These are phyloP conservation scores for Drosophila sp. DNA, from an alignment of 1,140 invertebrate species.

Conservation along the genomic window DNA sequence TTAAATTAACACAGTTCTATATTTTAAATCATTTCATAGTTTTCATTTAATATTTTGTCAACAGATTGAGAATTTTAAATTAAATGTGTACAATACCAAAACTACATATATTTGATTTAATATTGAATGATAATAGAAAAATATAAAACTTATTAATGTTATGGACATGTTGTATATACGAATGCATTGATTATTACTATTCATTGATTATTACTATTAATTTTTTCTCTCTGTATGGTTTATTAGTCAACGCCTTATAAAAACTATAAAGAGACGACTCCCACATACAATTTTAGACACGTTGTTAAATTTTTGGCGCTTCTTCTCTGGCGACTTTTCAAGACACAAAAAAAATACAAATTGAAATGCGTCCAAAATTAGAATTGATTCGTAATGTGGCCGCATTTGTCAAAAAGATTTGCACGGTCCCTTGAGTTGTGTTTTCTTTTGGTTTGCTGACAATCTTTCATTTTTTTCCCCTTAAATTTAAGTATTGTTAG, in stretches of 20 bases:
- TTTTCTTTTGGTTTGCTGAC: slow-evolving; percentile 17
- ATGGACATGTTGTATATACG: too few relatives aligned
- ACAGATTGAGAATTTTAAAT: too few relatives aligned
- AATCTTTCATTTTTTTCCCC: slow-evolving; percentile 22
- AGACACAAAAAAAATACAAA: slow-evolving; percentile 19
- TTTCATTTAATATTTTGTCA: too few relatives aligned
- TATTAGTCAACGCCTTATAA: slow-evolving; percentile 37
- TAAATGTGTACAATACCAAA: too few relatives aligned
- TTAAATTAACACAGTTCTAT: too few relatives aligned
- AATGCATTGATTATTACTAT: too few relatives aligned
- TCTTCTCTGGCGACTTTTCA: slow-evolving; percentile 25
- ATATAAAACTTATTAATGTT: too few relatives aligned
- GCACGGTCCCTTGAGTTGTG: slow-evolving; percentile 7
- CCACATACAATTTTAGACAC: slow-evolving; percentile 31
- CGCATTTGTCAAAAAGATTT: slow-evolving; percentile 60
- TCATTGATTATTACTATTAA: too few relatives aligned
- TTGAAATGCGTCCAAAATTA: slow-evolving; percentile 70
- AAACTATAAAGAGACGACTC: slow-evolving; percentile 31
- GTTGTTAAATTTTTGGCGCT: slow-evolving; percentile 44
- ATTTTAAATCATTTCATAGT: too few relatives aligned
- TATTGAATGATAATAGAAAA: too few relatives aligned
- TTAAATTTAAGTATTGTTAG: slow-evolving; percentile 18
- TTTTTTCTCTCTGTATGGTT: neutral
- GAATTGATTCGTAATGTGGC: slow-evolving; percentile 73
- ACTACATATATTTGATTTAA: too few relatives aligned